phyloP scores from a whole-genome alignment of 2,113 vertebrate genomes.

The Vulpes lagopus region DNA sequence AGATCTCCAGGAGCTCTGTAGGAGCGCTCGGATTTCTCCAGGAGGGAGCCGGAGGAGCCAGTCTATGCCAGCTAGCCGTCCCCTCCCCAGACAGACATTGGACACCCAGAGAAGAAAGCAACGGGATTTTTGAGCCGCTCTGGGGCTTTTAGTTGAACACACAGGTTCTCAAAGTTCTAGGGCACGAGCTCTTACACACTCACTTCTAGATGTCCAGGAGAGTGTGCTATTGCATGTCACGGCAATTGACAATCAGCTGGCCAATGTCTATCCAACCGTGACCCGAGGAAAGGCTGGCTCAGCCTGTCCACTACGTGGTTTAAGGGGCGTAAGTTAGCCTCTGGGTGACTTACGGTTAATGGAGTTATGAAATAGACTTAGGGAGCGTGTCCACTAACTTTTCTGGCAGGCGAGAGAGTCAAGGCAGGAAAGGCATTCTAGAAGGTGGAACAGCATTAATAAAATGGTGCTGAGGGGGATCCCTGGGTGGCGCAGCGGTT shows the following conservation, averaged over 20 bases:
- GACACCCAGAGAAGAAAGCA: conserved; percentile 48
- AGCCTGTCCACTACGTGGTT: background rate
- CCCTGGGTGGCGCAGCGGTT: too few relatives aligned
- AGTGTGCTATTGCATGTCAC: background rate
- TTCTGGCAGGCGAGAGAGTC: background rate
- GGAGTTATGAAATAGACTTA: background rate
- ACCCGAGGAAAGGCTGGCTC: background rate
- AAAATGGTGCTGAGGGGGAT: background rate
- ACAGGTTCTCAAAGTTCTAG: background rate
- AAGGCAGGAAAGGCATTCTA: background rate
- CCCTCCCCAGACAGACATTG: background rate
- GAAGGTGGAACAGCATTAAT: background rate
- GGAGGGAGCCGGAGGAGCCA: background rate
- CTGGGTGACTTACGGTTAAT: background rate
- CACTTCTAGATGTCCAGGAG: background rate
- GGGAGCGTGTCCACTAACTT: background rate
- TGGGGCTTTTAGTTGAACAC: background rate
- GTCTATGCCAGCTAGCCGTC: background rate
- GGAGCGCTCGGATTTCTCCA: conserved; percentile 47
- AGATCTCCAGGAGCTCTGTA: background rate
- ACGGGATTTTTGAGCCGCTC: background rate
- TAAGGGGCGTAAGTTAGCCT: background rate
- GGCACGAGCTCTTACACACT: background rate
- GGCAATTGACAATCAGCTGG: background rate
- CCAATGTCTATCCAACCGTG: background rate